Evolutionary conservation across 2,888 invertebrate genomes (phyloP).

Genomic region (Aphrophora alni): DNA sequence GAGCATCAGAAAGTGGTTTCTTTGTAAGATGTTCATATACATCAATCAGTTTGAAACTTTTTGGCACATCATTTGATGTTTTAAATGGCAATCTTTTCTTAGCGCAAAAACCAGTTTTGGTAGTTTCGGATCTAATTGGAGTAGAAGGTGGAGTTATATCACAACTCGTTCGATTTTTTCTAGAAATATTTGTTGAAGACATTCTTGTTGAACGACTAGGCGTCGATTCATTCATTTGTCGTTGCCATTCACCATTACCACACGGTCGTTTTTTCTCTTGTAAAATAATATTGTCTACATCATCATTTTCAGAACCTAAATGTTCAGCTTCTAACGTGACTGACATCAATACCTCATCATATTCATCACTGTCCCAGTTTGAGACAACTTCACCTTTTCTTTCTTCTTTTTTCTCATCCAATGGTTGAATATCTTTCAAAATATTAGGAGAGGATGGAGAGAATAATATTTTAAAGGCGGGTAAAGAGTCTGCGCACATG

Average conservation of each 20-base stretch:
- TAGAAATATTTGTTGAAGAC: not conserved
- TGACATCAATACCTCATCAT: constrained; percentile 3
- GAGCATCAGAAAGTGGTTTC: constrained; percentile 60
- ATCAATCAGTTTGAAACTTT: constrained; percentile 62
- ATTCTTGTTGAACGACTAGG: not conserved
- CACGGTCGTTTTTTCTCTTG: not conserved
- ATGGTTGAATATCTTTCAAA: not conserved
- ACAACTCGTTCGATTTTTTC: not conserved
- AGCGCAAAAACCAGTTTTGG: constrained; percentile 39
- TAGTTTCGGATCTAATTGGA: constrained; percentile 27
- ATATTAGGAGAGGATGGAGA: not conserved
- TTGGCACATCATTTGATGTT: constrained; percentile 36
- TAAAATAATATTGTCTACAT: not conserved
- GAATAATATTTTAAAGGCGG: constrained; percentile 24
- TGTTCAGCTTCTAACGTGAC: constrained; percentile 29
- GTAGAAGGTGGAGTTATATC: not conserved
- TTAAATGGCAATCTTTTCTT: not conserved
- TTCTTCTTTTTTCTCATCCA: not conserved
- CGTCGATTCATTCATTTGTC: not conserved
- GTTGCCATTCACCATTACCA: not conserved
- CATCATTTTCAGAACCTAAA: constrained; percentile 21
- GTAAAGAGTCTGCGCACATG: constrained; percentile 32
- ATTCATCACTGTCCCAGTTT: not conserved
- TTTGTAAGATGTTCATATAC: constrained; percentile 65
- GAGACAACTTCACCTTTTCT: not conserved